Evolutionary conservation across 2,888 invertebrate species (phyloP).

Genomic region (Drosophila gaucha): DNA sequence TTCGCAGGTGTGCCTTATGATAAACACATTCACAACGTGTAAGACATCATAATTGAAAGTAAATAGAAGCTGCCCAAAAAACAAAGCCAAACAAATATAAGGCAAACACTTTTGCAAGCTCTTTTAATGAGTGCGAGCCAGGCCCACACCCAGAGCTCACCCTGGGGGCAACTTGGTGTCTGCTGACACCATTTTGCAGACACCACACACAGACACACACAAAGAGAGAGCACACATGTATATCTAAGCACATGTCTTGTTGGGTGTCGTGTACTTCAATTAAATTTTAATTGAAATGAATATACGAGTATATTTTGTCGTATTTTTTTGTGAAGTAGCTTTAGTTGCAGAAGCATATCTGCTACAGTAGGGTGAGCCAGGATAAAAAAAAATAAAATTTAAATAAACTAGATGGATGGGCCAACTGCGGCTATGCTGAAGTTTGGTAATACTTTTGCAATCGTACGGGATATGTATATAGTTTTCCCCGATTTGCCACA

Average conservation of each 20-base stretch:
- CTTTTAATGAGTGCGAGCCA: slow-evolving; percentile 63
- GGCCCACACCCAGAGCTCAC: not conserved
- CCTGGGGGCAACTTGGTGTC: slow-evolving; percentile 53
- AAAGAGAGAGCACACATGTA: slow-evolving; percentile 9
- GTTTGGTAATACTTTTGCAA: too few species aligned
- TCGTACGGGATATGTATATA: too few species aligned
- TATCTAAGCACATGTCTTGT: slow-evolving; percentile 37
- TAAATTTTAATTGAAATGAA: slow-evolving; percentile 80
- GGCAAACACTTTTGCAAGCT: slow-evolving; percentile 39
- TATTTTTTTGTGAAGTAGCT: slow-evolving; percentile 48
- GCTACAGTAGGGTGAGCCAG: slow-evolving; percentile 19
- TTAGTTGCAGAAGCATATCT: slow-evolving; percentile 41
- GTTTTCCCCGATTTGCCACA: too few species aligned
- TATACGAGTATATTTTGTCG: slow-evolving; percentile 40
- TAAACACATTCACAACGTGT: slow-evolving; percentile 17
- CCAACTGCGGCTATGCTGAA: too few species aligned
- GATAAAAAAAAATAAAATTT: not conserved
- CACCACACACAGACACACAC: slow-evolving; percentile 22
- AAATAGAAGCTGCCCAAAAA: slow-evolving; percentile 37
- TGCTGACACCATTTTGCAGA: slow-evolving; percentile 69
- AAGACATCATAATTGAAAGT: slow-evolving; percentile 41
- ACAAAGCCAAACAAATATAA: slow-evolving; percentile 27
- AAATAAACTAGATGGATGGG: too few species aligned
- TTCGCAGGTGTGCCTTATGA: slow-evolving; percentile 31
- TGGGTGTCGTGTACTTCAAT: slow-evolving; percentile 65